A percentile compares a stretch with the other conserved stretches of the same genome.
Evolutionary conservation across 2,797 vertebrate genomes (phyloP).

Genomic region (Sebastes alutus): DNA sequence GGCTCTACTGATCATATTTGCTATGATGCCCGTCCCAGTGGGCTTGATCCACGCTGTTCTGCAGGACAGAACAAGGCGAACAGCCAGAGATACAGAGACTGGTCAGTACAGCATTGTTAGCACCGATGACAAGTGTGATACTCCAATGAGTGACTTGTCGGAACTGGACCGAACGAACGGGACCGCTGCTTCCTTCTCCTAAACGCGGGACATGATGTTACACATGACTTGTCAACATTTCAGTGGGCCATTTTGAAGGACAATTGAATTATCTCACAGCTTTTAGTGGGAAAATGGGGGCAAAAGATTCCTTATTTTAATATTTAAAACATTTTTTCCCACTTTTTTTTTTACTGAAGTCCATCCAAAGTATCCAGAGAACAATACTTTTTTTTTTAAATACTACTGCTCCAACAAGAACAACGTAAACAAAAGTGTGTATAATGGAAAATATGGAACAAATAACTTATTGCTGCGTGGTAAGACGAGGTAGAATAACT

Average conservation of each 20-base stretch:
- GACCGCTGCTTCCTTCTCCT: background rate
- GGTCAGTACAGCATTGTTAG: conserved; percentile 71
- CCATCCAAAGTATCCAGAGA: background rate
- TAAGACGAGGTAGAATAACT: background rate
- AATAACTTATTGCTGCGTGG: background rate
- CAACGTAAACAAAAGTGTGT: background rate
- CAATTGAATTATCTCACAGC: background rate
- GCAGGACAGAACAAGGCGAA: conserved; percentile 32
- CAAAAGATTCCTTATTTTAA: background rate
- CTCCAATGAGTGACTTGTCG: conserved; percentile 59
- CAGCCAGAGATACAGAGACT: conserved; percentile 14
- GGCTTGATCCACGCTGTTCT: conserved; percentile 67
- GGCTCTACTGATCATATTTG: conserved; percentile 74
- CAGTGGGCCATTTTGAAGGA: background rate
- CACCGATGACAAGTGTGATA: conserved; percentile 64
- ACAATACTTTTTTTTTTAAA: background rate
- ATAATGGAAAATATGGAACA: background rate
- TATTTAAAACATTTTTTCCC: conserved; percentile 3
- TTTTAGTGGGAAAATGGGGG: background rate
- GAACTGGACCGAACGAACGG: conserved; percentile 34
- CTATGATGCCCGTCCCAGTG: conserved; percentile 82
- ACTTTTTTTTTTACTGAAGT: background rate
- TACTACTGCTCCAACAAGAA: background rate
- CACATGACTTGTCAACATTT: background rate
- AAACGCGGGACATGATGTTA: background rate